These are phyloP conservation scores for Ferrisia virgata DNA, from an alignment of 2,888 invertebrate species.

Conservation along the genomic window DNA sequence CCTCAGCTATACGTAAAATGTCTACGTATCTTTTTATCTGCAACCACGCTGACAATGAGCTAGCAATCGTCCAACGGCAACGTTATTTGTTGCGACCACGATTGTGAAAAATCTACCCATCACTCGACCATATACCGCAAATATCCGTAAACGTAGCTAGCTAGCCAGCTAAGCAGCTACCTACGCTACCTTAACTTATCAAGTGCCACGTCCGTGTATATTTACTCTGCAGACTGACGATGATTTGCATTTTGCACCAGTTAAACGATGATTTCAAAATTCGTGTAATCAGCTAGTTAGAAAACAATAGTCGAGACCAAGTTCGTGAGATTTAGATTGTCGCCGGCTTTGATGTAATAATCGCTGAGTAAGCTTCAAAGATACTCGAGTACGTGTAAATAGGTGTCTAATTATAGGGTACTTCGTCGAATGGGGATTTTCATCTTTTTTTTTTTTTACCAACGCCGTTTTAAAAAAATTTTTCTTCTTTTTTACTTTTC, in stretches of 20 bases:
- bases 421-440: no score
- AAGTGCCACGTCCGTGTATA: not conserved
- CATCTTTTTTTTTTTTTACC: no score
- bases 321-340: not conserved
- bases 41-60: no score
- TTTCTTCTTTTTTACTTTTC: no score
- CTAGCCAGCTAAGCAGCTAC: no score
- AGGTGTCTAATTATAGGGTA: no score
- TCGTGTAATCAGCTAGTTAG: not conserved
- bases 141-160: not conserved
- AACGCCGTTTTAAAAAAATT: no score
- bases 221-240: not conserved
- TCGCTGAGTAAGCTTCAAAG: not conserved
- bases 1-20: no score
- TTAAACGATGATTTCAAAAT: not conserved
- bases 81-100: not conserved
- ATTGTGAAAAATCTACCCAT: not conserved
- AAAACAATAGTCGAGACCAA: not conserved
- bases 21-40: no score
- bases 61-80: not conserved
- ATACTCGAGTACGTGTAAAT: not conserved
- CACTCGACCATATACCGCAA: not conserved
- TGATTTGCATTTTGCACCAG: not conserved
- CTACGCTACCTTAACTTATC: no score
- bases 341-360: not conserved